phyloP scores from a whole-genome alignment of 1,140 invertebrate species.

The Bombus fervidus region DNA sequence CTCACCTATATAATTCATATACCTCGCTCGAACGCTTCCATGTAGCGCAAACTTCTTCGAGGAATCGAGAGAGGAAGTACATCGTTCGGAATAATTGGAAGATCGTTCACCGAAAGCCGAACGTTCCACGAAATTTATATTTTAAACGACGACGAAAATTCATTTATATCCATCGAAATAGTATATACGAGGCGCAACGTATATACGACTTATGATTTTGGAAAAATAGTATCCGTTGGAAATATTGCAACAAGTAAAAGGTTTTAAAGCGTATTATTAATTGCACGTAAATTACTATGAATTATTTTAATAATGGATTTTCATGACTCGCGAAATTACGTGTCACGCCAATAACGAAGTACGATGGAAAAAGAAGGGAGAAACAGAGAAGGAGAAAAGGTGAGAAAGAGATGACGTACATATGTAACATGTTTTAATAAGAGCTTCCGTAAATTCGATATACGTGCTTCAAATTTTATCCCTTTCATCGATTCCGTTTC shows the following conservation, averaged over 20 bases:
- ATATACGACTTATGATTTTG: neutral
- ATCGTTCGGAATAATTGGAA: conserved; percentile 13
- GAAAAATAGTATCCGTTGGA: neutral
- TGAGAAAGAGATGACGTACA: too few species aligned
- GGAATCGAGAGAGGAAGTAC: conserved; percentile 2
- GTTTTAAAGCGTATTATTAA: neutral
- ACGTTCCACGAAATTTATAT: neutral
- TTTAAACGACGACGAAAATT: neutral
- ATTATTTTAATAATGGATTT: neutral
- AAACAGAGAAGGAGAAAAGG: neutral
- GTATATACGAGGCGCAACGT: neutral
- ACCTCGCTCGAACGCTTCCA: too few species aligned
- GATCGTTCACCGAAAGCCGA: neutral
- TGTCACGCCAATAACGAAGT: neutral
- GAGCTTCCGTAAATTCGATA: conserved; percentile 31
- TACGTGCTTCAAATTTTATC: conserved; percentile 35
- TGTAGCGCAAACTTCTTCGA: neutral
- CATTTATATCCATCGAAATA: neutral
- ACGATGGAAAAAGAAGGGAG: neutral
- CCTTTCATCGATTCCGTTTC: conserved; percentile 19
- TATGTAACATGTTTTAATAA: conserved; percentile 37
- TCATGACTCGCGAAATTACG: neutral
- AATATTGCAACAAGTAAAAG: neutral
- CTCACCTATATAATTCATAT: neutral
- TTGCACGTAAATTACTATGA: neutral